Evolutionary conservation across 1,140 invertebrate genomes (phyloP).

Genomic region (Panagrolaimus sp.): DNA sequence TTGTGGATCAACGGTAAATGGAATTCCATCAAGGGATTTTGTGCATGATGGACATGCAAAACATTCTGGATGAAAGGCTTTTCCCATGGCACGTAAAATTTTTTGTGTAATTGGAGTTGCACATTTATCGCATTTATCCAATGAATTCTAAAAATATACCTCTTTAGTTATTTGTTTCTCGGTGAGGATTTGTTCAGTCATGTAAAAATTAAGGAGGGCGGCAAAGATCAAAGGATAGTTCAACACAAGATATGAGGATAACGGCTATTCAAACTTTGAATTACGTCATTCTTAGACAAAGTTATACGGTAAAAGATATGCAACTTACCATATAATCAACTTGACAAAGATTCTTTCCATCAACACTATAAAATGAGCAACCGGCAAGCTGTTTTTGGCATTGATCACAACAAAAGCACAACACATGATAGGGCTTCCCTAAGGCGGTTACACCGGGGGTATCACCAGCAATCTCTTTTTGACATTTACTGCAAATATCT

Average conservation of each 20-base stretch:
- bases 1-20: constrained; percentile 83
- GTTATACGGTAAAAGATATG: no score
- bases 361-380: constrained; percentile 48
- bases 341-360: constrained; percentile 51
- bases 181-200: no score
- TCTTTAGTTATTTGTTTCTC: no score
- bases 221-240: no score
- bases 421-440: constrained; percentile 88
- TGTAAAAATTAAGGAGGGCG: no score
- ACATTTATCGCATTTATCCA: constrained; percentile 97
- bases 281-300: no score
- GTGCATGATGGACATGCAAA: constrained; percentile 89
- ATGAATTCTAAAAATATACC: constrained; percentile 66
- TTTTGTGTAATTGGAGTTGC: constrained; percentile 83
- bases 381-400: constrained; percentile 64
- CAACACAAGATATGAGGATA: no score
- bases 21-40: constrained; percentile 91
- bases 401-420: constrained; percentile 83
- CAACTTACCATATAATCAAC: constrained; percentile 48
- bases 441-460: constrained; percentile 71
- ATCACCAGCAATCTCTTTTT: constrained; percentile 37
- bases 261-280: no score
- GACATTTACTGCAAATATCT: constrained; percentile 48
- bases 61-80: constrained; percentile 94
- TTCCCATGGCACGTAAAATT: constrained; percentile 89